These are phyloP conservation scores for Drosophila paulistorum DNA, from an alignment of 1,140 invertebrate species.

Conservation along the genomic window DNA sequence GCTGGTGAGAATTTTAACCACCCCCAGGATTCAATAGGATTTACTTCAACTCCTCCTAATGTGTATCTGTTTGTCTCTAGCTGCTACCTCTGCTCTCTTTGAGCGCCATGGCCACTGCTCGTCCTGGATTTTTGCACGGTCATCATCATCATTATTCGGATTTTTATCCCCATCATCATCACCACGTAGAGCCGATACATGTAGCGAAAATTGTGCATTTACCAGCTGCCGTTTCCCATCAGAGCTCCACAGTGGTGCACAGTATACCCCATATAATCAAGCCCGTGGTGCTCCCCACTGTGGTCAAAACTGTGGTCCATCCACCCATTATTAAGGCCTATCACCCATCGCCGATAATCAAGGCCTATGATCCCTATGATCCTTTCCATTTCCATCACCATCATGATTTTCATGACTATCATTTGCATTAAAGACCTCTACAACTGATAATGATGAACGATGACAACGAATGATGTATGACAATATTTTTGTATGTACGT, in stretches of 20 bases:
- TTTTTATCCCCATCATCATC: slow-evolving; percentile 52
- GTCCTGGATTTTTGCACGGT: slow-evolving; percentile 76
- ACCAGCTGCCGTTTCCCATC: slow-evolving; percentile 84
- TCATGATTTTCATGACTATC: slow-evolving; percentile 73
- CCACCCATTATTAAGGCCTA: slow-evolving; percentile 76
- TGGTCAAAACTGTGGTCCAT: slow-evolving; percentile 73
- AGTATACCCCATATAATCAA: slow-evolving; percentile 76
- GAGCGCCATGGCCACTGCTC: slow-evolving; percentile 56
- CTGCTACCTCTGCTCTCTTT: slow-evolving; percentile 55
- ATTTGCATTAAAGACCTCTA: slow-evolving; percentile 45
- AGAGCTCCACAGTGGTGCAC: slow-evolving; percentile 83
- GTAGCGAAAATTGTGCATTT: slow-evolving; percentile 74
- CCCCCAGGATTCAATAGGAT: neutral
- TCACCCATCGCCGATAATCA: slow-evolving; percentile 72
- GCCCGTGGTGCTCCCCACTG: slow-evolving; percentile 70
- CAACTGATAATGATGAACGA: slow-evolving; percentile 20
- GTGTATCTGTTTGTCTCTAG: slow-evolving; percentile 17
- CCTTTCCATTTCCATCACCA: slow-evolving; percentile 72
- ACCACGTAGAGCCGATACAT: slow-evolving; percentile 74
- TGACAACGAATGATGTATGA: slow-evolving; percentile 22
- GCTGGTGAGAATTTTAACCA: slow-evolving; percentile 61
- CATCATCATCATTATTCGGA: slow-evolving; percentile 75
- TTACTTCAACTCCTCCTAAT: neutral
- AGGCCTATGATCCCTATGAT: slow-evolving; percentile 72
- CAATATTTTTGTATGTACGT: slow-evolving; percentile 33